Evolutionary conservation across 2,797 vertebrate species (phyloP).

Genomic region (Intellagama lesueurii): DNA sequence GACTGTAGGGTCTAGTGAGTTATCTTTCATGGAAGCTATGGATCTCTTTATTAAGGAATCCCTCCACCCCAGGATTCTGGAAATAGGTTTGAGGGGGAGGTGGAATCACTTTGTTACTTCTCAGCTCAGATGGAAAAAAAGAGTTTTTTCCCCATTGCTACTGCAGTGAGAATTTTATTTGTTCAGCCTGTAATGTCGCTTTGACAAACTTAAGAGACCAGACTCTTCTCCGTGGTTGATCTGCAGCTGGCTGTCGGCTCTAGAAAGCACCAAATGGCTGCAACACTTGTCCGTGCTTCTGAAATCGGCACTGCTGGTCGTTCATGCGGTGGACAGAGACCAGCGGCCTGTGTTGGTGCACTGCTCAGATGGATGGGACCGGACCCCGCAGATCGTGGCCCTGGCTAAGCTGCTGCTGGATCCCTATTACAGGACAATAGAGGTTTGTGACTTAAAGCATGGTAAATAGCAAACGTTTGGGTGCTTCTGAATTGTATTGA

Average conservation of each 20-base stretch:
- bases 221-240: slow-evolving; percentile 55
- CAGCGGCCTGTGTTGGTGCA: slow-evolving; percentile 93
- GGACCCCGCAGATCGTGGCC: slow-evolving; percentile 96
- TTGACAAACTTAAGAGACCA: slow-evolving; percentile 32
- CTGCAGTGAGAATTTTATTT: slow-evolving; percentile 5
- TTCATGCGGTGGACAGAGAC: slow-evolving; percentile 92
- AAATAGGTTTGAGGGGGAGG: background rate
- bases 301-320: slow-evolving; percentile 91
- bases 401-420: slow-evolving; percentile 95
- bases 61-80: background rate
- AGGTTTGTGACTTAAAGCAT: slow-evolving; percentile 79
- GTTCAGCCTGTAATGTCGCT: background rate
- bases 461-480: rapidly evolving
- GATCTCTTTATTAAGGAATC: background rate
- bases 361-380: slow-evolving; percentile 98
- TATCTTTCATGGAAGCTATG: background rate
- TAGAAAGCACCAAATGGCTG: slow-evolving; percentile 98
- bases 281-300: slow-evolving; percentile 95
- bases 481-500: background rate
- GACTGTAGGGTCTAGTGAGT: background rate
- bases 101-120: background rate
- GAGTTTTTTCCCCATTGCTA: background rate
- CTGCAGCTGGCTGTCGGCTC: slow-evolving; percentile 95
- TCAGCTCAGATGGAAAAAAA: background rate
- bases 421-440: slow-evolving; percentile 95